Evolutionary conservation across 2,888 invertebrate species (phyloP).

Genomic region (Hesperia comma): DNA sequence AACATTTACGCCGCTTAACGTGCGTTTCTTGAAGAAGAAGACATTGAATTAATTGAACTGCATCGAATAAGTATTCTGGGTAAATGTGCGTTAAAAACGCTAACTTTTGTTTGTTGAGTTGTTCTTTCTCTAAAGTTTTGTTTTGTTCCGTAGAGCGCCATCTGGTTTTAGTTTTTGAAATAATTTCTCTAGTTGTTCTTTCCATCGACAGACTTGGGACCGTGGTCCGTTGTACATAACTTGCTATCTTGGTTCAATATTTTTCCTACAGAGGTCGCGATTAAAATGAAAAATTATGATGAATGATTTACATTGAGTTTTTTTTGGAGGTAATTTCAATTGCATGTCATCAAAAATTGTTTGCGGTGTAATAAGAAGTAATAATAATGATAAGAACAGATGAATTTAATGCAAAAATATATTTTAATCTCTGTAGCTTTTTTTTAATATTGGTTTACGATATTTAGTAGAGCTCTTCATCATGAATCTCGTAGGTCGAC

Average conservation of each 20-base stretch:
- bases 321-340: background rate
- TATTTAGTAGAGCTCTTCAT: constrained; percentile 16
- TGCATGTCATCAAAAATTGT: no score
- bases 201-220: background rate
- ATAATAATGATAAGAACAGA: no score
- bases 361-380: no score
- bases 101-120: background rate
- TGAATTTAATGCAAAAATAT: no score
- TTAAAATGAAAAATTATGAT: background rate
- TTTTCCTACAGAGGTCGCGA: constrained; percentile 15
- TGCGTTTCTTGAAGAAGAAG: no score
- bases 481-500: constrained; percentile 29
- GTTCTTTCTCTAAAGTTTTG: background rate
- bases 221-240: background rate
- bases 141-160: constrained; percentile 10
- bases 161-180: constrained; percentile 4
- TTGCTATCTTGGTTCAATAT: background rate
- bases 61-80: no score
- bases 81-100: background rate
- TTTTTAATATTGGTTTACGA: constrained; percentile 11
- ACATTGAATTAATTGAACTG: no score
- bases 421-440: no score
- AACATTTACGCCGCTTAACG: no score
- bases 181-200: constrained; percentile 7
- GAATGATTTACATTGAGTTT: background rate